These are phyloP conservation scores for Halcyon leucocephala DNA, from an alignment of 2,797 vertebrate genomes.

Conservation along the genomic window DNA sequence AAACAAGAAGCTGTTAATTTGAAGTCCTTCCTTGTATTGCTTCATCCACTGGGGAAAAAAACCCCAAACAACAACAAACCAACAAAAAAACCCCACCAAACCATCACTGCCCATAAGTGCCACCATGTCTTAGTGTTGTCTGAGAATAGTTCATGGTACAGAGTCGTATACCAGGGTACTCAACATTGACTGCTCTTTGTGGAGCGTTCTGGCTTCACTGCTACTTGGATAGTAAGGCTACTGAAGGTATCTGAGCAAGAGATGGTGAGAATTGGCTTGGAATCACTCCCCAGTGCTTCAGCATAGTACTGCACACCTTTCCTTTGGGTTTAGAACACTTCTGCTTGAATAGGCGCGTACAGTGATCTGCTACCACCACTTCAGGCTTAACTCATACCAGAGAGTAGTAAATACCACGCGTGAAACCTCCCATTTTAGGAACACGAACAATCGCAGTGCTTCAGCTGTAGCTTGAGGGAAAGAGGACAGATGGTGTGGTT, in stretches of 20 bases:
- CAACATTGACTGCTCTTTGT: not conserved
- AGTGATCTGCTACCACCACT: not conserved
- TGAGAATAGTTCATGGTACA: slow-evolving; percentile 7
- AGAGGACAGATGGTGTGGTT: not conserved
- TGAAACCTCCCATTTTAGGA: not conserved
- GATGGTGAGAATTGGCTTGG: not conserved
- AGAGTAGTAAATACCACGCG: not conserved
- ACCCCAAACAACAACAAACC: not conserved
- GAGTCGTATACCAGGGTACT: not conserved
- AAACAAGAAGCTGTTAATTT: not conserved
- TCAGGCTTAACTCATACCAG: not conserved
- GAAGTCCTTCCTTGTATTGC: not conserved
- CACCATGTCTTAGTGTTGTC: not conserved
- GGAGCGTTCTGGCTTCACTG: not conserved
- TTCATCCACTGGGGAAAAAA: not conserved
- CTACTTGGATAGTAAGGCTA: not conserved
- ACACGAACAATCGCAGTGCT: not conserved
- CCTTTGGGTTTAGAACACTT: not conserved
- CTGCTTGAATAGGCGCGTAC: not conserved
- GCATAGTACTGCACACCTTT: not conserved
- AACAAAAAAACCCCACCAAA: not conserved
- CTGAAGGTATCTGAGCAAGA: not conserved
- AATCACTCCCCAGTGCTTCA: not conserved
- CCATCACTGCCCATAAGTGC: not conserved
- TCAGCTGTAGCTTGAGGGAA: not conserved